Conservation (phyloP, 2,888 invertebrate species). For the Willowsia nigromaculata region DNA sequence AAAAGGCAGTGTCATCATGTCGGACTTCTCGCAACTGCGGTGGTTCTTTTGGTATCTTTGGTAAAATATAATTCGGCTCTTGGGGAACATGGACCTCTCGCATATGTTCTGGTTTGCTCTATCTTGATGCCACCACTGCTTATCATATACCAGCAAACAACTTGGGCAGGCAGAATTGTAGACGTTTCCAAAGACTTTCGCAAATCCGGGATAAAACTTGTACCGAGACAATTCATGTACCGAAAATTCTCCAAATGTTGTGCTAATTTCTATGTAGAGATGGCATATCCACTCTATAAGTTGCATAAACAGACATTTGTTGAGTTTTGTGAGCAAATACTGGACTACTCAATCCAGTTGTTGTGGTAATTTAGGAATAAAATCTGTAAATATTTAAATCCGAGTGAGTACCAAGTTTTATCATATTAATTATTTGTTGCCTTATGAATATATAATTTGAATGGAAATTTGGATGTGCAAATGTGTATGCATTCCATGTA, state of each 20-base stretch:
- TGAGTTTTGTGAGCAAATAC: background rate
- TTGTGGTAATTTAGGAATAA: too few relatives aligned
- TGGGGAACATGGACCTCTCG: background rate
- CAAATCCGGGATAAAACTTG: background rate
- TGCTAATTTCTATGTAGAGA: background rate
- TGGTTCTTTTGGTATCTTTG: background rate
- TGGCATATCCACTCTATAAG: slow-evolving; percentile 25
- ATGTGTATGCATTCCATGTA: too few relatives aligned
- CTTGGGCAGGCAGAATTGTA: background rate
- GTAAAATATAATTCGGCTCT: background rate
- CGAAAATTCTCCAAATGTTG: slow-evolving; percentile 9
- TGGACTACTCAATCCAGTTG: background rate
- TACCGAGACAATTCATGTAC: background rate
- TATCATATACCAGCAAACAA: background rate
- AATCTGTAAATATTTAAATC: too few relatives aligned
- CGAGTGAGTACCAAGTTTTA: too few relatives aligned
- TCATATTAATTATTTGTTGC: too few relatives aligned
- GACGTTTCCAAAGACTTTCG: background rate
- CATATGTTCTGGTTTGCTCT: background rate
- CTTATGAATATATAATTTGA: too few relatives aligned
- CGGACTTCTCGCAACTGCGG: background rate
- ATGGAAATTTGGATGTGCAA: too few relatives aligned
- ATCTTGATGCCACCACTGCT: background rate
- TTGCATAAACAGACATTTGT: background rate
- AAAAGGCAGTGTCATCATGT: too few relatives aligned